phyloP scores from a whole-genome alignment of 2,888 invertebrate species.

The Synanthedon myopaeformis region DNA sequence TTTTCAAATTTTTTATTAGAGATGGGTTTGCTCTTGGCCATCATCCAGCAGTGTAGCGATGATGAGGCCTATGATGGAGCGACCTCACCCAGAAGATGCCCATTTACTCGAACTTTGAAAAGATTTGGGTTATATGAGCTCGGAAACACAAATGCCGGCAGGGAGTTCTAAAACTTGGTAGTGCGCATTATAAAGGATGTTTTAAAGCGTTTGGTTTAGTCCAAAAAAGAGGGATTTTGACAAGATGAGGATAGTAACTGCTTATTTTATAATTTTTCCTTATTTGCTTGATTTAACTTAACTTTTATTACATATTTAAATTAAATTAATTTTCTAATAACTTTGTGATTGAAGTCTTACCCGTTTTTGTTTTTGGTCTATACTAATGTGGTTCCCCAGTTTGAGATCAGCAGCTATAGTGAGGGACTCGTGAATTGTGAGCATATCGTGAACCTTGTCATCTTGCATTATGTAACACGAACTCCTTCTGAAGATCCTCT shows the following conservation, averaged over 20 bases:
- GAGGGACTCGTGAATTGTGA: conserved; percentile 89
- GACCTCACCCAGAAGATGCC: too few relatives aligned
- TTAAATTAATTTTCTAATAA: neutral
- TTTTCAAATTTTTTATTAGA: too few relatives aligned
- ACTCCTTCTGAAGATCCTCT: conserved; percentile 77
- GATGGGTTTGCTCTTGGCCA: too few relatives aligned
- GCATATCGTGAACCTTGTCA: conserved; percentile 81
- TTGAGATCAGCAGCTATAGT: conserved; percentile 89
- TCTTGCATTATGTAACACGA: conserved; percentile 94
- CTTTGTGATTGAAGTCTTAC: conserved; percentile 47
- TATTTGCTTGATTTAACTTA: neutral
- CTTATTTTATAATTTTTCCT: neutral
- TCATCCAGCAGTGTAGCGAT: too few relatives aligned
- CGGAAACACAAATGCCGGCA: too few relatives aligned
- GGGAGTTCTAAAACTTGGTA: too few relatives aligned
- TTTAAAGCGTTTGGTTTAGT: too few relatives aligned
- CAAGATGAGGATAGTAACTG: neutral
- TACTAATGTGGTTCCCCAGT: conserved; percentile 74
- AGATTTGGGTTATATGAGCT: too few relatives aligned
- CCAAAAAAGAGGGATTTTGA: too few relatives aligned
- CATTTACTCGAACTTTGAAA: too few relatives aligned
- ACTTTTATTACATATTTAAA: neutral
- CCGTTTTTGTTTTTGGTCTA: conserved; percentile 73
- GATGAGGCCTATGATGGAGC: too few relatives aligned
- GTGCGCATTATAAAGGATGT: too few relatives aligned